phyloP scores from a whole-genome alignment of 2,888 invertebrate genomes.

The Cyrtodaria siliqua region DNA sequence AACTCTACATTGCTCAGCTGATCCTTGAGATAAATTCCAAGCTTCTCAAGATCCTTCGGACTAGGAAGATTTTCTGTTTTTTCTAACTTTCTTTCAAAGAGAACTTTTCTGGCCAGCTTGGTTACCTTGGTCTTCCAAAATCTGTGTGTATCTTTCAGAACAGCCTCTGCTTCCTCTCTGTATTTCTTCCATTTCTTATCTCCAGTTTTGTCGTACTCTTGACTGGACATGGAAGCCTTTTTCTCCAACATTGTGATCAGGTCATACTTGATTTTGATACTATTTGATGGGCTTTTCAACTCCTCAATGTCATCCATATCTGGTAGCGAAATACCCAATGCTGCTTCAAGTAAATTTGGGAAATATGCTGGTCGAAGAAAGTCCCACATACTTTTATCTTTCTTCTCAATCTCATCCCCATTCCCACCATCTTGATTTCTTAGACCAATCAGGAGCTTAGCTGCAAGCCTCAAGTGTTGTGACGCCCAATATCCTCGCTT shows the following conservation, averaged over 20 bases:
- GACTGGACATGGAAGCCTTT: too few species aligned
- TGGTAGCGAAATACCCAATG: too few species aligned
- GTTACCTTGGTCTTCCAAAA: conserved; percentile 12
- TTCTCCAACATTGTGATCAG: too few species aligned
- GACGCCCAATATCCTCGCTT: conserved; percentile 33
- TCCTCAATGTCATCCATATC: too few species aligned
- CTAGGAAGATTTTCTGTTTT: too few species aligned
- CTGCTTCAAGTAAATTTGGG: conserved; percentile 4
- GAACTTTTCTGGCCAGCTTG: conserved; percentile 18
- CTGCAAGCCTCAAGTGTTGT: conserved; percentile 25
- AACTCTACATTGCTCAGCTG: too few species aligned
- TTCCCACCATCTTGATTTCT: neutral
- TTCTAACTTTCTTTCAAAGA: conserved; percentile 12
- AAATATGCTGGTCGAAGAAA: conserved; percentile 15
- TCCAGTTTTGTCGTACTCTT: too few species aligned
- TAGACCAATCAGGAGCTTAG: conserved; percentile 11
- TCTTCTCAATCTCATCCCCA: too few species aligned
- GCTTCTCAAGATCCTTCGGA: too few species aligned
- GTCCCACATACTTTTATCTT: conserved; percentile 21
- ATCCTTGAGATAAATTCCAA: too few species aligned
- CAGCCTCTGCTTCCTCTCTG: conserved; percentile 6
- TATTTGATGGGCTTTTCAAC: too few species aligned
- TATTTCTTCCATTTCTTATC: conserved; percentile 25
- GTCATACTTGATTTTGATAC: too few species aligned
- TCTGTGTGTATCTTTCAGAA: conserved; percentile 1